Base-by-base conservation (phyloP, 2,113 vertebrate species). In the Hippocampus zosterae region DNA sequence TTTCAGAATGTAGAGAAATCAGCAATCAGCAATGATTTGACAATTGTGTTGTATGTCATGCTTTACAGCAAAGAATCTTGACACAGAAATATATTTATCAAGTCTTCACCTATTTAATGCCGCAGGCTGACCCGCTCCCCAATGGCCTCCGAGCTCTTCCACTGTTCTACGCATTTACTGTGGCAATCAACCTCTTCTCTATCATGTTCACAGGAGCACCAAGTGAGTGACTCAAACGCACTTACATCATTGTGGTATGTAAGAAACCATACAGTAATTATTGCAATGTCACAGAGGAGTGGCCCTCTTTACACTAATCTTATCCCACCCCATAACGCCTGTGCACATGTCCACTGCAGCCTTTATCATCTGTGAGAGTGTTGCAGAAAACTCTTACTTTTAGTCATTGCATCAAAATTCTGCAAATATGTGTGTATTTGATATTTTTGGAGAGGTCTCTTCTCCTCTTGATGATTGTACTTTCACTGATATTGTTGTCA, bases 181-280 rank as follows among this genome's bases (percentile, higher is more conserved):
- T 99, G 88, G 94, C 94, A 33, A 91, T 98, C 87, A 99, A 99
- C 87, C 89, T 97, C 41, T 98, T 98, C 90, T 98, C 96, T 80
- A 98, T 98, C 89, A 92, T 95, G 94, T 98, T 93, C 64, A 95
- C 93, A 1, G 96, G 96, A 62, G 94, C 95, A 0, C 96, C 96
- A 21, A 46, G 97, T 99, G 90, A 98, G 97, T 95, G 21, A 25
- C 13, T 82, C 10, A 8, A 55, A 3, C 2, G 57, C 48, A 55
- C 70, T 41, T 21, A 56, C 27, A 63, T 65, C 63, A 40, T 0
- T 16, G 2, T 27, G 21, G 77, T 75, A 66, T 74, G 69, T 76
- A 57, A 75, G 64, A 66, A 68, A 80, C 70, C 56, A 59, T 75
- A 69, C 59, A 37, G 33, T 37, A 37, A 37, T 67, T 69, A 70